Conservation (phyloP, 2,797 vertebrate genomes). For the Danio aesculapii region DNA sequence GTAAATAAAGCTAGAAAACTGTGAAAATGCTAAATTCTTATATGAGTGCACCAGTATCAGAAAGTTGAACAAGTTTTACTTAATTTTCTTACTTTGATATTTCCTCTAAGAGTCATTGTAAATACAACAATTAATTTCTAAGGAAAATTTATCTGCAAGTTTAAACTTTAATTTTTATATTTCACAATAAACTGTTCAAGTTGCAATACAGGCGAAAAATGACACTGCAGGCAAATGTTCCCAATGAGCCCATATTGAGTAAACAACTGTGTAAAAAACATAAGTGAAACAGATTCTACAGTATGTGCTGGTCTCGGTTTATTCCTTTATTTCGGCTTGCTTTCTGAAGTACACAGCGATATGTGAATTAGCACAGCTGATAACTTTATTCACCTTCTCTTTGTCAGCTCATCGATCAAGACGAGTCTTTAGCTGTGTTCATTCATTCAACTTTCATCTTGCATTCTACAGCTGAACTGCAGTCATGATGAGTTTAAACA, state of each 20-base stretch:
- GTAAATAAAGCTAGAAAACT: too few relatives aligned
- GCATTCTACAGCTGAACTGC: constrained; percentile 23
- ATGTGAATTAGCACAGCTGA: constrained; percentile 39
- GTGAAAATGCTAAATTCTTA: too few relatives aligned
- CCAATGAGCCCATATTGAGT: not conserved
- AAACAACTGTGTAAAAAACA: not conserved
- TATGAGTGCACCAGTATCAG: too few relatives aligned
- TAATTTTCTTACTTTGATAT: too few relatives aligned
- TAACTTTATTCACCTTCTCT: constrained; percentile 31
- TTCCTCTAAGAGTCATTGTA: too few relatives aligned
- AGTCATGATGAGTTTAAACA: constrained; percentile 33
- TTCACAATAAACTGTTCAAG: not conserved
- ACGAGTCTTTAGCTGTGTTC: constrained; percentile 28
- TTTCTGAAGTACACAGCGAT: not conserved
- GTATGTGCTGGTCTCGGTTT: not conserved
- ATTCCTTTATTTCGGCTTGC: constrained; percentile 1
- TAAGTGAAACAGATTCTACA: not conserved
- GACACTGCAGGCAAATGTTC: not conserved
- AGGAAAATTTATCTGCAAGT: too few relatives aligned
- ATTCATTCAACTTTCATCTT: constrained; percentile 27
- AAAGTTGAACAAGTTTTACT: too few relatives aligned
- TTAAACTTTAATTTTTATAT: not conserved
- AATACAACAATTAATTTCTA: too few relatives aligned
- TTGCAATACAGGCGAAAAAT: not conserved
- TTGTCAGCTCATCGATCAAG: constrained; percentile 37